Evolutionary conservation across 2,888 invertebrate species (phyloP), one percentile per base, ranked within the genome.

Genomic region (Gastracanthus pulcherrimus): DNA sequence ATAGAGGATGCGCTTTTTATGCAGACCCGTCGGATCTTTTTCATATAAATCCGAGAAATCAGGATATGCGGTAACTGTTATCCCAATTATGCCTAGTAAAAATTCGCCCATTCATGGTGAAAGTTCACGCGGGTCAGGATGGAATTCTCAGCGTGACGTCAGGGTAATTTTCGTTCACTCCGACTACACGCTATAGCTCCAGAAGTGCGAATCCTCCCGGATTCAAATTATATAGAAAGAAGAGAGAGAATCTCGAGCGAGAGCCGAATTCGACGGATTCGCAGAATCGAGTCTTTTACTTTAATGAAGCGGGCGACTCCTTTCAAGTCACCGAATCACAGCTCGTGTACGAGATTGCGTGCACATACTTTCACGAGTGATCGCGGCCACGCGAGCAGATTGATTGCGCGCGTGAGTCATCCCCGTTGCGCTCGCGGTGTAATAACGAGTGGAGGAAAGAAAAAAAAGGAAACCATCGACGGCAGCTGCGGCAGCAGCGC

Each of bases 381-480:
- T n/a, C n/a, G 31, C 34, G 29, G 9, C 48, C 13, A 4, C 36
- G 19, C 2, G 13, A 29, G 41, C 26, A 34, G 26, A 36, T 41
- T 72, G 62, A 62, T 62, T 58, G 26, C 29, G n/a, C n/a, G 16
- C 29, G 62, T 66, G 64, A 64, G 16, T 75, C 51, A 75, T 23
- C 23, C 38, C n/a, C n/a, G n/a, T n/a, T n/a, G n/a, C n/a, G n/a
- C n/a, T n/a, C n/a, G n/a, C n/a, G n/a, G n/a, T n/a, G n/a, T n/a
- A n/a, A n/a, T n/a, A n/a, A n/a, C n/a, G n/a, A n/a, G n/a, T n/a
- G n/a, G n/a, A n/a, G n/a, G n/a, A n/a, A n/a, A n/a, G n/a, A n/a
- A n/a, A n/a, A n/a, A n/a, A n/a, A n/a, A n/a, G n/a, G n/a, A n/a
- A n/a, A n/a, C n/a, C n/a, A n/a, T n/a, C n/a, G n/a, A n/a, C n/a